These are phyloP conservation scores for Epistrophe grossulariae DNA, from an alignment of 2,888 invertebrate species.

Conservation along the genomic window DNA sequence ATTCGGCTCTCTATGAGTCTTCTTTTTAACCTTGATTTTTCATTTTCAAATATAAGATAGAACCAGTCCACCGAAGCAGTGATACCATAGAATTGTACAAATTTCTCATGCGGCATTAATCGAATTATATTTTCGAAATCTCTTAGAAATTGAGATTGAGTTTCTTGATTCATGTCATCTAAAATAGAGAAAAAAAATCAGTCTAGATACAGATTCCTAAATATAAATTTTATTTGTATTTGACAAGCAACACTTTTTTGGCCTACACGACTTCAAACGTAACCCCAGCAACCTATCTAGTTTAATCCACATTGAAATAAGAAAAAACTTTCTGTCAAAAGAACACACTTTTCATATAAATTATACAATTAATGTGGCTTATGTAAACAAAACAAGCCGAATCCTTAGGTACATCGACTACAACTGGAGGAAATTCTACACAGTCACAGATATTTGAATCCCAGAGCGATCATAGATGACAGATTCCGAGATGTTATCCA, in stretches of 20 bases:
- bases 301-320: too few relatives aligned
- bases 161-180: conserved; percentile 84
- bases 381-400: background rate
- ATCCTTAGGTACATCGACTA: too few relatives aligned
- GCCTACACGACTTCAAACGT: too few relatives aligned
- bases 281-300: too few relatives aligned
- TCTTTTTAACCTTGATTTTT: conserved; percentile 88
- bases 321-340: background rate
- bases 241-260: too few relatives aligned
- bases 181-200: conserved; percentile 52
- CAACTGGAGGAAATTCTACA: too few relatives aligned
- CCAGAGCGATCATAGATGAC: too few relatives aligned
- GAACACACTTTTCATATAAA: background rate
- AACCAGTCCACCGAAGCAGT: conserved; percentile 91
- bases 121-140: conserved; percentile 90
- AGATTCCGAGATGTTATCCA: too few relatives aligned
- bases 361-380: background rate
- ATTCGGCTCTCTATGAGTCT: conserved; percentile 87
- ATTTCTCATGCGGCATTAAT: conserved; percentile 88
- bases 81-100: conserved; percentile 90
- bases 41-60: conserved; percentile 90
- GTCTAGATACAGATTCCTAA: too few relatives aligned
- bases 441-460: too few relatives aligned
- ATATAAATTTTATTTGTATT: too few relatives aligned
- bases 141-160: conserved; percentile 86